Base-by-base conservation (phyloP, 1,140 invertebrate species). In the Cheumatopsyche charites region DNA sequence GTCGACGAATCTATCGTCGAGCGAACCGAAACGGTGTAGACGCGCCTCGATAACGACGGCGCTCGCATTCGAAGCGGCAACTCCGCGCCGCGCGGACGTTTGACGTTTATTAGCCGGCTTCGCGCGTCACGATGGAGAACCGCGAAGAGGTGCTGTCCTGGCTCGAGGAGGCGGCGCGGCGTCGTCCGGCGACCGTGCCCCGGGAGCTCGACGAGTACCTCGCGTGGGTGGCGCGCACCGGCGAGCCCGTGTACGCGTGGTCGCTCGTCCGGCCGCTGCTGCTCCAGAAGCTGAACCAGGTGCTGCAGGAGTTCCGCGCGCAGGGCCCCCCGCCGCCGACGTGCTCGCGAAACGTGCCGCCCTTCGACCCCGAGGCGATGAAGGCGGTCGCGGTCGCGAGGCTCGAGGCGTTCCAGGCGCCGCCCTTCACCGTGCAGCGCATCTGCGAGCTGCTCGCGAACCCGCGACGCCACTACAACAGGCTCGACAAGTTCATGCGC, bases 341-440 rank as follows among this genome's bases (percentile, higher is more conserved):
- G 13, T 93, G 90, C 78, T 58, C 55, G 21, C 94, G 94, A 0
- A 97, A 97, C 80, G 93, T 96, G 23, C 94, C 96, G 77, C 88
- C 92, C 12, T 96, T 96, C 75, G 94, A 94, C 78, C 97, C 93
- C 81, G 94, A 96, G 77, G 90, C 88, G 3, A 93, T 96, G 90
- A 94, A 94, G 79, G 90, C 89, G 62, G 91, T 90, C 77, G 87
- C 97, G 15, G 81, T 97, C 23, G 92, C 96, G 77, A 88, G 92
- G 26, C 81, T 97, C 0, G 94, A 97, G 76, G 89, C 88, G 1
- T 93, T 92, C 82, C 88, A 88, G 36, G 94, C 94, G 66, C 95
- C 96, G 1, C 97, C 97, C 0, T 99, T 99, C 78, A 98, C 97
- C 11, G 92, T 98, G 62, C 97, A 98, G 82, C 87, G 97, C 71